Base-by-base conservation (phyloP, 2,113 vertebrate species). In the Mirounga angustirostris region DNA sequence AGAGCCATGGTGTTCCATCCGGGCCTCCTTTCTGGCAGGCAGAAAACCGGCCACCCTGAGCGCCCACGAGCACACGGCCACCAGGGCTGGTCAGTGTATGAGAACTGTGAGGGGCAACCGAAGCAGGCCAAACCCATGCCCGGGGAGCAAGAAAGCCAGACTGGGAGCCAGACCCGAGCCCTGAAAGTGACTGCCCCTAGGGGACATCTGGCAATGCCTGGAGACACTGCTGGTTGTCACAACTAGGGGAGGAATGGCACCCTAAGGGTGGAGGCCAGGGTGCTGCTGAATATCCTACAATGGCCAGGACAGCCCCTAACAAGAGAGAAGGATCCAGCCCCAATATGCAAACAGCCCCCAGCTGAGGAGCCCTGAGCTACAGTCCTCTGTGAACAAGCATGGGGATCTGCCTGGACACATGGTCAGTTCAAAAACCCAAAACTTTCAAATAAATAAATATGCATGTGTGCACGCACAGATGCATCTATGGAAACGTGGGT, bases 31-130 rank as follows among this genome's bases (percentile, higher is more conserved):
- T 2, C 18, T 22, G 13, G 69, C 43, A 52, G 40, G 36, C 22
- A 21, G 4, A 93, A 28, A 76, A 22, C 63, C 21, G 0, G 46
- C 26, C n/a, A 26, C 10, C 0, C 4, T 6, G 21, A n/a, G 65
- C 2, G 30, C 21, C 43, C n/a, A 8, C 3, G 16, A 58, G 40
- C 71, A 92, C 30, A 10, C 2, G 2, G n/a, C 33, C 76, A 73
- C 0, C 0, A 1, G 19, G 73, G 74, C 58, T 28, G 26, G 0
- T 19, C 0, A 15, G 4, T 2, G 58, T 18, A 28, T 12, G 28
- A 65, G 69, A 61, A 30, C 40, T 67, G 56, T 2, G 5, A 15
- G 56, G 36, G 0, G 54, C 9, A 28, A 61, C 65, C 59, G 16
- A 56, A 63, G 92, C 2, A 21, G 52, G 52, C 52, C 59, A 36